Percentiles rank a stretch among this genome's conserved stretches.
Evolutionary conservation across 2,797 vertebrate species (phyloP).

Genomic region (Halcyon smyrnensis): DNA sequence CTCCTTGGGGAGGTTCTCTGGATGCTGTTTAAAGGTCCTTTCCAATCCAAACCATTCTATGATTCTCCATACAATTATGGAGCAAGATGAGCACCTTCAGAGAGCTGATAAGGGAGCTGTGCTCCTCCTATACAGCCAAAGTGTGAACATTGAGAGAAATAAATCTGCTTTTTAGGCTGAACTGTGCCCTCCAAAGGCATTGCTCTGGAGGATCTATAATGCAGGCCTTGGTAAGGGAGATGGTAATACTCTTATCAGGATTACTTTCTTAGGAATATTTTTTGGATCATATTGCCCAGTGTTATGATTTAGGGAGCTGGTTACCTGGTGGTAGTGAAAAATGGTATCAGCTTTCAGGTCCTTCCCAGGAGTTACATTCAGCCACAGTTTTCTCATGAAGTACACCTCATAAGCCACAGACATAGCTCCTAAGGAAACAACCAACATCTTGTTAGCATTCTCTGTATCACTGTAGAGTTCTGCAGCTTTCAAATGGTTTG

Average conservation of each 20-base stretch:
- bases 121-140: neutral
- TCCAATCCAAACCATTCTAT: neutral
- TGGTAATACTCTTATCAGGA: neutral
- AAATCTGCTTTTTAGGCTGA: neutral
- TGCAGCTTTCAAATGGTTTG: neutral
- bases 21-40: neutral
- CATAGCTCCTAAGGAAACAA: slow-evolving; percentile 72
- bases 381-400: slow-evolving; percentile 98
- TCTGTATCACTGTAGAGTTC: neutral
- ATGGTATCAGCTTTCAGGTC: slow-evolving; percentile 89
- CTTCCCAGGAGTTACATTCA: slow-evolving; percentile 89
- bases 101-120: neutral
- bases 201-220: neutral
- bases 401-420: slow-evolving; percentile 85
- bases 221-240: neutral
- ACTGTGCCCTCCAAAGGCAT: neutral
- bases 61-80: neutral
- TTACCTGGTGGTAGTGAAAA: slow-evolving; percentile 97
- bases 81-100: neutral
- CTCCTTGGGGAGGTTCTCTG: neutral
- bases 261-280: neutral
- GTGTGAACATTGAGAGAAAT: neutral
- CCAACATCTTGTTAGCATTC: neutral
- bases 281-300: neutral
- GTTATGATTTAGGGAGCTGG: neutral